Conservation (phyloP, 2,797 vertebrate species). For the Protonibea diacanthus region DNA sequence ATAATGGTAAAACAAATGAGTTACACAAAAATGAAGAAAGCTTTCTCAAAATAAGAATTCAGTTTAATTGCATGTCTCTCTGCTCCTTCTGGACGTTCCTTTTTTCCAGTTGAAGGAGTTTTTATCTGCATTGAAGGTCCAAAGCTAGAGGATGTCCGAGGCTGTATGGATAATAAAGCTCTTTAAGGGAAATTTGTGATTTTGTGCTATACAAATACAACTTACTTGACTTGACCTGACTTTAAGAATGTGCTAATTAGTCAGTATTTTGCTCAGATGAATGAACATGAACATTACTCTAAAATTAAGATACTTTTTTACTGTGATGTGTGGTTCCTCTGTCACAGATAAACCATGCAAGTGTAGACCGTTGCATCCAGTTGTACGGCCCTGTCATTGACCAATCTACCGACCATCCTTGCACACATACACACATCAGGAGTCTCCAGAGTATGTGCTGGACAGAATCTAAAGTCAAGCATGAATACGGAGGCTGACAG, state of each 20-base stretch:
- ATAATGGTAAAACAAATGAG: background rate
- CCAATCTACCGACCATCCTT: conserved; percentile 2
- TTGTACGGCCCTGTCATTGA: conserved; percentile 14
- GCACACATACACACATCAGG: background rate
- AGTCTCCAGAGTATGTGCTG: conserved; percentile 57
- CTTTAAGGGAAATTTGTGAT: background rate
- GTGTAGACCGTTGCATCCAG: background rate
- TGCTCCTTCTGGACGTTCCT: background rate
- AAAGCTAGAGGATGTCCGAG: background rate
- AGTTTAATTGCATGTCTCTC: background rate
- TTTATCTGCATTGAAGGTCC: background rate
- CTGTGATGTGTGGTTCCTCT: background rate
- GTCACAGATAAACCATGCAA: background rate
- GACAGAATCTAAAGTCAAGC: conserved; percentile 78
- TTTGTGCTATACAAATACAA: background rate
- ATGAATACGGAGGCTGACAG: conserved; percentile 81
- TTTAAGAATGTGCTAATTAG: background rate
- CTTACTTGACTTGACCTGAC: background rate
- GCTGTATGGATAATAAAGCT: background rate
- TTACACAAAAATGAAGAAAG: background rate
- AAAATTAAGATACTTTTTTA: background rate
- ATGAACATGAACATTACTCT: background rate
- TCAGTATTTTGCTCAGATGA: background rate
- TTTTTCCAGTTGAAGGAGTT: background rate
- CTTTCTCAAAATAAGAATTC: background rate